A percentile compares a stretch with the other conserved stretches of the same genome.
Conservation (phyloP, 2,113 vertebrate species). For the Leiothrix lutea region DNA sequence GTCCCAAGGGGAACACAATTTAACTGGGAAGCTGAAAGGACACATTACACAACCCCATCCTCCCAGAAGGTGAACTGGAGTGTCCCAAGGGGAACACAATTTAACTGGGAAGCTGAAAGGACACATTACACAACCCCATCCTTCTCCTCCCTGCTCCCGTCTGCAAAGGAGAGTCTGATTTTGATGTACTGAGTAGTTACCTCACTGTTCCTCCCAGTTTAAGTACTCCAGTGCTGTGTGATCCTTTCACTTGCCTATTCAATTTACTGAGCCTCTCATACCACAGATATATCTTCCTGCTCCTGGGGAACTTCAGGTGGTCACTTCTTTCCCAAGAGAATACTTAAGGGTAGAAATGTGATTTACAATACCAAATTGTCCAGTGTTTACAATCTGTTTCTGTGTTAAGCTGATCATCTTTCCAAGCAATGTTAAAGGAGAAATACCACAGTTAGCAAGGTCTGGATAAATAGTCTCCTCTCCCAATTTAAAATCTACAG, state of each 20-base stretch:
- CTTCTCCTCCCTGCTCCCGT: background rate
- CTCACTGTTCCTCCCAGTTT: background rate
- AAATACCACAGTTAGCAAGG: constrained; percentile 10
- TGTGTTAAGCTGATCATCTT: background rate
- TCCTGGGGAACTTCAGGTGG: background rate
- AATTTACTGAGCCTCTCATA: background rate
- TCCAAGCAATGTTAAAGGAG: background rate
- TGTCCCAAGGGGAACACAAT: background rate
- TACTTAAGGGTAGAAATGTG: background rate
- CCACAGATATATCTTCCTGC: background rate
- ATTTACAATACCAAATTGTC: background rate
- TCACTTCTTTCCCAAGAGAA: background rate
- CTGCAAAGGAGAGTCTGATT: background rate
- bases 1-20: background rate
- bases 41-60: background rate
- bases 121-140: background rate
- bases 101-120: background rate
- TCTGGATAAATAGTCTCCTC: background rate
- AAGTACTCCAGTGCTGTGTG: background rate
- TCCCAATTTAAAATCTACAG: constrained; percentile 21
- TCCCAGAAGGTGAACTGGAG: background rate
- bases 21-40: background rate
- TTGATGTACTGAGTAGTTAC: background rate
- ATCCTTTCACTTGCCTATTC: background rate
- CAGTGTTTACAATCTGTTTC: background rate